Base-by-base conservation (phyloP, 2,113 vertebrate species). In the Ailurus styani region DNA sequence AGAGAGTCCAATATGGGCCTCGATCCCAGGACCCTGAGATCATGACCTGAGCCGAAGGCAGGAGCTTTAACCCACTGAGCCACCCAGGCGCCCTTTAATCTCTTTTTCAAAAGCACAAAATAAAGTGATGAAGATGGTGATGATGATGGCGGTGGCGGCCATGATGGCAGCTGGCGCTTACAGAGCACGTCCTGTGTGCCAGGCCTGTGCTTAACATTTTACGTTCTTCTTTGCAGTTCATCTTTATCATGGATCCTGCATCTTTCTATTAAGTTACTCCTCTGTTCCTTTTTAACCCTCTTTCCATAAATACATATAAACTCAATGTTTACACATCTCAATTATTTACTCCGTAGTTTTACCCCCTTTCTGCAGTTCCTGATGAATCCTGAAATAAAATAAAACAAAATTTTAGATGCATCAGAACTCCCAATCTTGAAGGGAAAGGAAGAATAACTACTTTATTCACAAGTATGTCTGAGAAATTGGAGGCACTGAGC, bases 91-190 rank as follows among this genome's bases (percentile, higher is more conserved):
- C n/a, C n/a, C n/a, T n/a, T n/a, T 78, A 20, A 34, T 93, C 29
- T 75, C 31, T 95, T 83, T 95, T 94, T 66, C 37, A 85, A 54
- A 97, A 95, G 40, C 54, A 66, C 60, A 81, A 62, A 83, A 20
- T 93, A 72, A 50, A 47, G 4, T 52, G 68, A 11, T 42, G 50
- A 37, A n/a, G 31, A 5, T 42, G n/a, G 40, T 5, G 13, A 3
- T 11, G 40, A 17, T 68, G 66, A 15, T 23, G n/a, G 25, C 20
- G 52, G 23, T 34, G 37, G 37, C 7, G 27, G 64, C 64, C 64
- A 21, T 42, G 14, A 50, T 77, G 17, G 18, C 57, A 4, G 29
- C 50, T 62, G n/a, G n/a, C 6, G 70, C 10, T 45, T 27, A 82
- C 0, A 2, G 34, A 79, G 12, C 47, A 75, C 23, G 75, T 82